Base-by-base conservation (phyloP, 2,888 invertebrate species). In the Altica lythri region DNA sequence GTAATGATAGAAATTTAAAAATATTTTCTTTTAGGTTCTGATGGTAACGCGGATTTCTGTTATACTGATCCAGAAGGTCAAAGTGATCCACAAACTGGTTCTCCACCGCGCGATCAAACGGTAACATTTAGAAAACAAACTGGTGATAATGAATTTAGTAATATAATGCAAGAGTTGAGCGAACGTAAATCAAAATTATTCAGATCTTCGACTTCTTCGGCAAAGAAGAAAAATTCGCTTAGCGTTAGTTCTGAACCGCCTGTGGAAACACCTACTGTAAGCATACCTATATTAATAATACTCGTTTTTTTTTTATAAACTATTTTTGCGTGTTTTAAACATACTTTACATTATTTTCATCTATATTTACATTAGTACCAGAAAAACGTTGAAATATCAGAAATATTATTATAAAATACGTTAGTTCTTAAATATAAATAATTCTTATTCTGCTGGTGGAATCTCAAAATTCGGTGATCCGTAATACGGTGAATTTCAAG, bases 21-120 rank as follows among this genome's bases (percentile, higher is more conserved):
- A n/a, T 22, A 14, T 35, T 60, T 81, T 10, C 9, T 29, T 4
- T 2, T 80, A 30, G 82, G 82, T 4, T 82, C 82, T 63, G 82
- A 82, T 64, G 79, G 78, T 9, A 78, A 78, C 60, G 75, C 78
- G 14, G 81, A 77, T 60, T 45, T 77, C 2, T 75, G 78, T 65
- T 84, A 83, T 76, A 85, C 86, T 18, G 86, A 88, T 74, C 84
- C 84, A 53, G 87, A 88, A 71, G 84, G 82, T 22, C 86, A 85
- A 53, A 84, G 84, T 45, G 86, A 87, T 71, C 83, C 84, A 32
- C 83, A 78, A 69, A 76, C 77, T 53, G 78, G 74, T 32, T 83
- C 78, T 66, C 86, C 78, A 65, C 83, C 83, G 32, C 73, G 80
- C 29, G 81, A 81, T 57, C 79, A 79, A 61, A 54, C 60, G 75